These are phyloP conservation scores for Lampropteryx suffumata DNA, from an alignment of 2,888 invertebrate species.

Conservation along the genomic window DNA sequence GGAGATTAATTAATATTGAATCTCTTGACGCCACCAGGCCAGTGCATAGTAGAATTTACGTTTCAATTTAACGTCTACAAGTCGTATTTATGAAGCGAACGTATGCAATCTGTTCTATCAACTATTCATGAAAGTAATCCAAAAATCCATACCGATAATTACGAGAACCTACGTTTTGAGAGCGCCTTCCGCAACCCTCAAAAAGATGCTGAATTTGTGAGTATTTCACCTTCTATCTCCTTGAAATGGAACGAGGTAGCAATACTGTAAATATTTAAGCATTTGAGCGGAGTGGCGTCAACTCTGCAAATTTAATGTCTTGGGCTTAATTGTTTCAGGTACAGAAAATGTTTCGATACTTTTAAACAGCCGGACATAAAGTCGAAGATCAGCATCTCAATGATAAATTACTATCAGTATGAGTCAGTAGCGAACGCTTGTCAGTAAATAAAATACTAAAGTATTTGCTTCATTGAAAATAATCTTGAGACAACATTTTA, in stretches of 20 bases:
- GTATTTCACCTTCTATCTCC: conserved; percentile 27
- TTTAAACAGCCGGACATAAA: neutral
- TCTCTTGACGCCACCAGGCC: too few relatives aligned
- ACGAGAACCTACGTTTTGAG: conserved; percentile 3
- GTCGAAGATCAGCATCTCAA: too few relatives aligned
- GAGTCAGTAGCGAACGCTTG: too few relatives aligned
- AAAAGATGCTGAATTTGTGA: conserved; percentile 9
- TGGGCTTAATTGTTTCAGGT: conserved; percentile 51
- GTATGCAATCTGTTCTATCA: too few relatives aligned
- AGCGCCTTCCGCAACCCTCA: conserved; percentile 19
- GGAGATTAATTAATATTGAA: too few relatives aligned
- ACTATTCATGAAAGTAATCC: neutral
- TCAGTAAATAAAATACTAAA: too few relatives aligned
- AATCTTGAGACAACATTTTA: too few relatives aligned
- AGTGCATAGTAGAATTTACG: too few relatives aligned
- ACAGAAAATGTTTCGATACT: conserved; percentile 25
- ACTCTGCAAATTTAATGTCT: conserved; percentile 50
- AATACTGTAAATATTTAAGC: conserved; percentile 43
- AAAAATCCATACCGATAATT: conserved; percentile 14
- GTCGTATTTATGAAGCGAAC: too few relatives aligned
- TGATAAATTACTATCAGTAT: too few relatives aligned
- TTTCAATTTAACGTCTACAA: too few relatives aligned
- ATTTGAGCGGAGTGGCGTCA: conserved; percentile 38
- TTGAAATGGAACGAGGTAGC: conserved; percentile 25
- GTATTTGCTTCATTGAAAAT: too few relatives aligned